Base-by-base conservation (phyloP, 2,888 invertebrate species). In the Colostygia pectinataria region DNA sequence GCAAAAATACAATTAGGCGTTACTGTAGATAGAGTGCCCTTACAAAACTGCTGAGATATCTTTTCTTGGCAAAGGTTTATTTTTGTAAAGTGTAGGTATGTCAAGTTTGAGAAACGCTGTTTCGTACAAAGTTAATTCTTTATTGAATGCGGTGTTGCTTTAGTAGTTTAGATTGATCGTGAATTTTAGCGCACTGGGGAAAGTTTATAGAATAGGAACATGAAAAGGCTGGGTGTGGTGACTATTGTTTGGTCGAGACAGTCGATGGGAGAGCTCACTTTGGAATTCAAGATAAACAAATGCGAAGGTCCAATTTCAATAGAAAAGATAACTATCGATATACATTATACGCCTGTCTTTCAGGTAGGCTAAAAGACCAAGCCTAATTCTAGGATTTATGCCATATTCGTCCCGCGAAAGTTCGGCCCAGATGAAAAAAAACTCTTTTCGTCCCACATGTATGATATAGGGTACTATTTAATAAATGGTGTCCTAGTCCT, bases 231-330 rank as follows among this genome's bases (percentile, higher is more conserved):
- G 37, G 52, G 46, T 33, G 46, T 52, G 46, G 42, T 13, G 4
- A 18, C 46, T 13, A 46, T 52, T 52, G 52, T 52, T 45, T 29
- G 10, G 29, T n/a, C n/a, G n/a, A 33, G 32, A 34, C 45, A 28
- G 32, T 24, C 37, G 27, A 41, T 40, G 27, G 44, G 43, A 50
- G 50, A 44, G 51, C 46, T 52, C 51, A 52, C 23, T 39, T 47
- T 33, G 39, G 43, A 45, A 52, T 34, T 32, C 46, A 38, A 46
- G 42, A 52, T 52, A 52, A 38, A 46, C 46, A 52, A 44, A 52
- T 43, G 42, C 31, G 29, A 28, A 46, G 45, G 34, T 42, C 52
- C 32, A 46, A 32, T 42, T 52, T 52, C 46, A 46, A 46, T 52
- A 33, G 51, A 18, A 45, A 23, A 38, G 39, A 52, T 46, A 32